phyloP scores from a whole-genome alignment of 2,888 invertebrate genomes.

The Machimus atricapillus region DNA sequence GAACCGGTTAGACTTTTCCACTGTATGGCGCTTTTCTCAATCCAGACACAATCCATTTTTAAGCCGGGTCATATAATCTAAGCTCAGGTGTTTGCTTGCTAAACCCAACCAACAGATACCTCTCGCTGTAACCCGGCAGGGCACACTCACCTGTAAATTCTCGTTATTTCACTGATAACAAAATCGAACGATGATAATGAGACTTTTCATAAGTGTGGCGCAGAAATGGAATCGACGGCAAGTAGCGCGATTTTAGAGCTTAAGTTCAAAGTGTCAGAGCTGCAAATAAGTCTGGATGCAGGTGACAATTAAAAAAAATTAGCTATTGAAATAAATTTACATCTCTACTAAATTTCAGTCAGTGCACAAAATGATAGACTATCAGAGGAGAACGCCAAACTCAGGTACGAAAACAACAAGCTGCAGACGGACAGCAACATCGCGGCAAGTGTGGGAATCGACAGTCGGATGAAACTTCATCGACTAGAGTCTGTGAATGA shows the following conservation, averaged over 20 bases:
- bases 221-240: not conserved
- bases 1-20: not conserved
- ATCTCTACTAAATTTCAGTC: slow-evolving; percentile 47
- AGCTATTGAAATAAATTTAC: not conserved
- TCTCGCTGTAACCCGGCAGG: not conserved
- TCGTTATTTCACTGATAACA: not conserved
- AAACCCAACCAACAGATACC: not conserved
- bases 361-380: slow-evolving; percentile 53
- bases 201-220: not conserved
- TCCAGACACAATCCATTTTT: not conserved
- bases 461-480: slow-evolving; percentile 53
- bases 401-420: slow-evolving; percentile 53
- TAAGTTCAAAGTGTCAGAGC: not conserved
- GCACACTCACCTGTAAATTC: not conserved
- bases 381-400: slow-evolving; percentile 54
- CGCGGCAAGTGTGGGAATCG: slow-evolving; percentile 52
- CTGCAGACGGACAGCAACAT: slow-evolving; percentile 51
- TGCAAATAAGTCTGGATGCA: not conserved
- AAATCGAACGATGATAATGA: not conserved
- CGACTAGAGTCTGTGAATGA: slow-evolving; percentile 56
- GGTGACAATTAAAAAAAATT: not conserved
- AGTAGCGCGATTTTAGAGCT: not conserved
- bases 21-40: not conserved
- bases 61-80: not conserved
- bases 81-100: not conserved